Conservation (phyloP, 2,888 invertebrate genomes). For the Liodrosophila aerea region DNA sequence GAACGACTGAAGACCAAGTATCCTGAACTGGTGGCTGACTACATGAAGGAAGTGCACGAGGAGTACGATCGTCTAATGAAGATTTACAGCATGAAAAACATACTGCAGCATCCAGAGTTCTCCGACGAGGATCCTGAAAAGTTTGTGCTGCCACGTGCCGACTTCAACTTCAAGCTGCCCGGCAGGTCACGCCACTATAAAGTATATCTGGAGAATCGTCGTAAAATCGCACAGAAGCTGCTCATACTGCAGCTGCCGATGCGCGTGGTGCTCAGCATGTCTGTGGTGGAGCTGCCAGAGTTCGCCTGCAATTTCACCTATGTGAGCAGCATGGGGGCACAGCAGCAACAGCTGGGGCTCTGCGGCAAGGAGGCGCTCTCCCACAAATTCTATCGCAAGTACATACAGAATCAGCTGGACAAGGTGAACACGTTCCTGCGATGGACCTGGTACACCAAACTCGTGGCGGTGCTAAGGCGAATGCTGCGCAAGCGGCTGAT, state of each 20-base stretch:
- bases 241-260: conserved; percentile 86
- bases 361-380: conserved; percentile 70
- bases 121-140: conserved; percentile 83
- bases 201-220: conserved; percentile 84
- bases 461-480: conserved; percentile 78
- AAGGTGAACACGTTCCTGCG: conserved; percentile 80
- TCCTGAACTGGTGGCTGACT: conserved; percentile 83
- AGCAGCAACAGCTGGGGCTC: conserved; percentile 67
- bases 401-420: conserved; percentile 75
- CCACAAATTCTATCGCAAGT: conserved; percentile 69
- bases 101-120: conserved; percentile 85
- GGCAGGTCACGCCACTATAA: conserved; percentile 86
- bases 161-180: conserved; percentile 84
- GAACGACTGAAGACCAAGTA: conserved; percentile 84
- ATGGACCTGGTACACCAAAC: conserved; percentile 82
- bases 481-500: conserved; percentile 76
- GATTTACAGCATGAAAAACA: conserved; percentile 86
- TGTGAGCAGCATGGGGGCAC: conserved; percentile 47
- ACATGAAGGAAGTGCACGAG: conserved; percentile 83
- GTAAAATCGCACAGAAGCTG: conserved; percentile 84
- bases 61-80: conserved; percentile 86
- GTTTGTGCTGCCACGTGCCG: conserved; percentile 77
- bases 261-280: conserved; percentile 81
- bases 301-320: conserved; percentile 80
- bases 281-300: conserved; percentile 81